Evolutionary conservation across 2,113 vertebrate species (phyloP).

Genomic region (Camelus bactrianus): DNA sequence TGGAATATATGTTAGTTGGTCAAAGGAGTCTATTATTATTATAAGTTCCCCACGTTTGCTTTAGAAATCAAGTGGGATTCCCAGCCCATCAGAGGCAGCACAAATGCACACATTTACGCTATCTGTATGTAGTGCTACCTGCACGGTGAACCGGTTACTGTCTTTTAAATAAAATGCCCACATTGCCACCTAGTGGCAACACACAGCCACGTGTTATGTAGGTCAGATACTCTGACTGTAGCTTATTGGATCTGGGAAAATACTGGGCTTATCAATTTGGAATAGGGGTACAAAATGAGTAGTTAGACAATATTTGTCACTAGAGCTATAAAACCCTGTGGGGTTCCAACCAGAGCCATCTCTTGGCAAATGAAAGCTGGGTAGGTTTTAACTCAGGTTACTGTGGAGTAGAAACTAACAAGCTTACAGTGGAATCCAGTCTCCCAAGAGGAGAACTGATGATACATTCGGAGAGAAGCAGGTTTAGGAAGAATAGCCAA

Average conservation of each 20-base stretch:
- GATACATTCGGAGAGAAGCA: constrained; percentile 19
- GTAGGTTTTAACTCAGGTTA: neutral
- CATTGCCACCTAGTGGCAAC: constrained; percentile 66
- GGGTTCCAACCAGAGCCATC: neutral
- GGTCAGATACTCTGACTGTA: neutral
- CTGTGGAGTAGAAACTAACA: neutral
- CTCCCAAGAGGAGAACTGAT: constrained; percentile 20
- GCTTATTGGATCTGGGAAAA: neutral
- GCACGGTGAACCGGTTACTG: fast-evolving
- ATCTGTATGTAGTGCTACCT: neutral
- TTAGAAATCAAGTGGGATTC: constrained; percentile 13
- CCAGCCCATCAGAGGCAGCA: neutral
- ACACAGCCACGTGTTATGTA: neutral
- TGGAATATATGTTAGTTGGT: neutral
- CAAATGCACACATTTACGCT: neutral
- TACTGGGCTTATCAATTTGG: neutral
- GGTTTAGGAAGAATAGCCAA: constrained; percentile 26
- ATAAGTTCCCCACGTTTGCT: constrained; percentile 21
- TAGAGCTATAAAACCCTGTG: neutral
- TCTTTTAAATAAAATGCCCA: constrained; percentile 55
- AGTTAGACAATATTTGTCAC: neutral
- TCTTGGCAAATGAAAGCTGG: constrained; percentile 12
- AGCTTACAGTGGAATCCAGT: neutral
- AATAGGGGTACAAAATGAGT: neutral
- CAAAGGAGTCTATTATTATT: constrained; percentile 1